Evolutionary conservation across 2,797 vertebrate genomes (phyloP), one percentile per base, ranked within the genome.

Genomic region (Myotis planiceps): DNA sequence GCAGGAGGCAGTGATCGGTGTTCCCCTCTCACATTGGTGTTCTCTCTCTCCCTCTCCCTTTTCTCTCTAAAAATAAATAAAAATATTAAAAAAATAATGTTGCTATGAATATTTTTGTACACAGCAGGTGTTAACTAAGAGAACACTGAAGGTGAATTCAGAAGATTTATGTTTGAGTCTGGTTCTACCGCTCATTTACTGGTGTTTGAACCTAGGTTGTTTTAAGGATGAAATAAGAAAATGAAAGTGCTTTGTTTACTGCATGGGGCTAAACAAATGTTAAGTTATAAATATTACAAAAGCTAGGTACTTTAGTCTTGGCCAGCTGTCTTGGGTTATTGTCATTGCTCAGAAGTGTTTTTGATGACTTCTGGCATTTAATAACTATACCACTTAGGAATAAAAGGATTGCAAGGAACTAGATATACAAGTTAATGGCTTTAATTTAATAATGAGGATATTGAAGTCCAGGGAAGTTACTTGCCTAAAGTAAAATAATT

Each of bases 151-250:
- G 27, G 18, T 79, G 58, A 83, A 81, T 88, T 93, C 16, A 55
- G 66, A 82, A 95, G 32, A 75, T 78, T 81, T 86, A 89, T 23
- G 55, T 81, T 94, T 94, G 75, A 53, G 23, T 76, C 47, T 75
- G 55, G 32, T 90, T 68, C 18, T 82, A 45, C 63, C 15, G 16
- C 16, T 87, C 80, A 45, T 6, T 89, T 92, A 92, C 58, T 90
- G 37, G 84, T 86, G 51, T 71, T 92, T 92, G 51, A 89, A 72
- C 19, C 2, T 92, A 85, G 6, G 27, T 68, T 93, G 25, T 80
- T 86, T 92, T 90, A 87, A 90, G 55, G 55, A 74, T 90, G 27
- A 95, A 94, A 90, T 83, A 21, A 92, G 58, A 95, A 60, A 83
- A 69, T 37, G 14, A 42, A 75, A 47, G 8, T 82, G 53, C 60